Base-by-base conservation (phyloP, 1,140 invertebrate genomes). In the Sipha flava region DNA sequence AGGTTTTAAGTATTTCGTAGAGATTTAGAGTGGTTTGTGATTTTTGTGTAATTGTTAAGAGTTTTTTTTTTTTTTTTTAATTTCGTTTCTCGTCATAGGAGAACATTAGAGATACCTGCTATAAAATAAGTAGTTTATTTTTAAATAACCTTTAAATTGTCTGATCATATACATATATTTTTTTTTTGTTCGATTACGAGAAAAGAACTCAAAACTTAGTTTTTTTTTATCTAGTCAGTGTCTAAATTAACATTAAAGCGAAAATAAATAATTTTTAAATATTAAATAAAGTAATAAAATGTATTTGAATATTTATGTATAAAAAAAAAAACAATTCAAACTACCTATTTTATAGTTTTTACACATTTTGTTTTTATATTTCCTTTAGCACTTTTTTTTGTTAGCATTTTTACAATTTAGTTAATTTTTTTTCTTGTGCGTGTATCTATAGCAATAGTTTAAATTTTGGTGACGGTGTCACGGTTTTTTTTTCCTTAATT, bases 291-390 rank as follows among this genome's bases (percentile, higher is more conserved):
- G 1, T 5, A 43, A 43, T 43, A 62, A n/a, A 34, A 62, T 23
- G 31, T 16, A n/a, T 29, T n/a, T n/a, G n/a, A n/a, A 14, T 70
- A 47, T 43, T 45, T n/a, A 16, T 70, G 16, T 43, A 23, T 68
- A 43, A 68, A 43, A 70, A 12, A 70, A 70, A 45, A 34, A 37
- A 66, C 18, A 0, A 21, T 18, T 52, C 31, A 3, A 54, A 73
- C 70, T 73, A 73, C 70, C 70, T 73, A 73, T 73, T 73, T 73
- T 73, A 73, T 73, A 73, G 47, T 52, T 73, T 37, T 43, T 73
- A 73, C 70, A 73, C 70, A 54, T 73, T 73, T 73, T 73, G 47
- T 52, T 73, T 73, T 73, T 40, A 64, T 64, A 16, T 37, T 62
- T 62, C 31, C 26, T 29, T 73, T 73, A 73, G 70, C 70, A 73